phyloP scores from a whole-genome alignment of 1,140 invertebrate genomes.

The Drosophila neocordata region DNA sequence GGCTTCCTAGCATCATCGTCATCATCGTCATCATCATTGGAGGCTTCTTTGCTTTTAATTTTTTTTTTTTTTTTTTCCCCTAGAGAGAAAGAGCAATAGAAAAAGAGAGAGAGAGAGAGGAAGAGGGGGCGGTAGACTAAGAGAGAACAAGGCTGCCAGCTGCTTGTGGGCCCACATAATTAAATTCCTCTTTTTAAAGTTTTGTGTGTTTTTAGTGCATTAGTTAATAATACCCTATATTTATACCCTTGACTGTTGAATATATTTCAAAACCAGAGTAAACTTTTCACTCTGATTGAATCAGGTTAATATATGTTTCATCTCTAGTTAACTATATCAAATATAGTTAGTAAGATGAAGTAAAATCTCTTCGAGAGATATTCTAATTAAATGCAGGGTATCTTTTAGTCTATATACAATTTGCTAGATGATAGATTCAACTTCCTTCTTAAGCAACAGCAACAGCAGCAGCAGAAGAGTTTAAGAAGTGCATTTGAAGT shows the following conservation, averaged over 20 bases:
- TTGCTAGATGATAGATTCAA: no score
- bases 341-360: no score
- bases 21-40: conserved; percentile 11
- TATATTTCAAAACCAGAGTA: no score
- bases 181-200: conserved; percentile 72
- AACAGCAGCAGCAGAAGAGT: no score
- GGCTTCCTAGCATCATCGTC: conserved; percentile 35
- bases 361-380: no score
- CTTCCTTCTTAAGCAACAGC: no score
- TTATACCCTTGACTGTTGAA: background rate
- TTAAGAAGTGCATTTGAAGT: conserved; percentile 22
- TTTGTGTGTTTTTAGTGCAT: conserved; percentile 16
- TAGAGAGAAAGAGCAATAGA: conserved; percentile 1
- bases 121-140: background rate
- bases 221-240: background rate
- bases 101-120: background rate
- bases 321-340: no score
- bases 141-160: conserved; percentile 16
- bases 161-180: conserved; percentile 53
- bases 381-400: no score
- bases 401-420: no score
- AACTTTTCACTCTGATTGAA: no score
- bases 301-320: no score
- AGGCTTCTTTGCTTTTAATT: conserved; percentile 13
- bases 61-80: conserved; percentile 32